Percentiles rank a stretch among this genome's conserved stretches.
phyloP scores from a whole-genome alignment of 2,888 invertebrate species.

The Clusia tigrina region DNA sequence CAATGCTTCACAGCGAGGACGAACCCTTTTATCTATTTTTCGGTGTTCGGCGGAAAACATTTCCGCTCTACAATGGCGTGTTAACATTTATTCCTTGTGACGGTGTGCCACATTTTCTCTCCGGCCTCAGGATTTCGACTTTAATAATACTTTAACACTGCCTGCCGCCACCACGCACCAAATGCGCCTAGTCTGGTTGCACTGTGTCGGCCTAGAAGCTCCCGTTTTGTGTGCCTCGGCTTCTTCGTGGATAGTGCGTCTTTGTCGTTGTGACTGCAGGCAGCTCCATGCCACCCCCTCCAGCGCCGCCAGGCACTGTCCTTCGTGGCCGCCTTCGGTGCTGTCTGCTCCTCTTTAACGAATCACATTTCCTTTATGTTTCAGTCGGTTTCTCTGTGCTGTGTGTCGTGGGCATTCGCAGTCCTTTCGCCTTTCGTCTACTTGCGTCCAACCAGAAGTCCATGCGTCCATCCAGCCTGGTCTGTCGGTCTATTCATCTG shows the following conservation, averaged over 20 bases:
- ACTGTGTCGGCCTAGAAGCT: not conserved
- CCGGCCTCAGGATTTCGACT: constrained; percentile 1
- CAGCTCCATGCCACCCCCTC: too few relatives aligned
- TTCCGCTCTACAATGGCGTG: constrained; percentile 1
- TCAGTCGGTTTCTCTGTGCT: not conserved
- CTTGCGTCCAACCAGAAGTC: not conserved
- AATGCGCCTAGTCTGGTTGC: not conserved
- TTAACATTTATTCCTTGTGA: constrained; percentile 20
- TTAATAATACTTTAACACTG: not conserved
- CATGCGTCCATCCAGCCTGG: not conserved
- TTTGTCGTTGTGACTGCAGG: not conserved
- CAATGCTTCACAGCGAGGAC: too few relatives aligned
- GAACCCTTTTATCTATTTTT: constrained; percentile 20
- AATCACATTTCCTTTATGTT: not conserved
- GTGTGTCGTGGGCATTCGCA: not conserved
- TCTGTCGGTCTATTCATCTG: not conserved
- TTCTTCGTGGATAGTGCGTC: not conserved
- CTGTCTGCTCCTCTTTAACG: not conserved
- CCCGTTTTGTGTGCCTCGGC: not conserved
- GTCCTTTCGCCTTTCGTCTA: not conserved
- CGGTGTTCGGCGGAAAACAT: constrained; percentile 2
- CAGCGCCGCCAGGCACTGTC: too few relatives aligned
- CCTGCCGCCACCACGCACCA: not conserved
- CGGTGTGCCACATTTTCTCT: constrained; percentile 10
- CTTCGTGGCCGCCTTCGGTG: too few relatives aligned